Evolutionary conservation across 2,797 vertebrate species (phyloP).

Genomic region (Selene dorsalis): DNA sequence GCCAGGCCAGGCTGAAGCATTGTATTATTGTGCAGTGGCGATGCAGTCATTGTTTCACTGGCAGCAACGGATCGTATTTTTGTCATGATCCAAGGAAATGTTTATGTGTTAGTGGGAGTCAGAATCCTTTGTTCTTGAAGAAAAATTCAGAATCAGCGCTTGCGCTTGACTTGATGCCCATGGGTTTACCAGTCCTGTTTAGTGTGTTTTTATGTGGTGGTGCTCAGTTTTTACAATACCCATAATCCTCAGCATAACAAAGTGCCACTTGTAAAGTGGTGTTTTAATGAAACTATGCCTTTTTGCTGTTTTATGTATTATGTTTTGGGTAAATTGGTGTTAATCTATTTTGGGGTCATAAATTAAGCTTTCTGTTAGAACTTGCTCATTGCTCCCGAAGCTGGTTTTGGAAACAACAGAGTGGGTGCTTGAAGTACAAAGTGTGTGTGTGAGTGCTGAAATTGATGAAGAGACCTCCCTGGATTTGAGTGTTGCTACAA

Average conservation of each 20-base stretch:
- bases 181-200: slow-evolving; percentile 62
- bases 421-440: slow-evolving; percentile 29
- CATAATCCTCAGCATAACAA: slow-evolving; percentile 67
- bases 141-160: slow-evolving; percentile 51
- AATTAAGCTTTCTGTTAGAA: slow-evolving; percentile 63
- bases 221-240: slow-evolving; percentile 74
- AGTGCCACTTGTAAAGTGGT: slow-evolving; percentile 69
- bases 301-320: slow-evolving; percentile 61
- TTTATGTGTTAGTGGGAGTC: slow-evolving; percentile 39
- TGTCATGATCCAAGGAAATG: slow-evolving; percentile 38
- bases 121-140: slow-evolving; percentile 18
- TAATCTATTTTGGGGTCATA: slow-evolving; percentile 68
- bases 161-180: slow-evolving; percentile 53
- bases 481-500: slow-evolving; percentile 69
- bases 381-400: slow-evolving; percentile 45
- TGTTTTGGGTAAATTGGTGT: slow-evolving; percentile 68
- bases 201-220: slow-evolving; percentile 65
- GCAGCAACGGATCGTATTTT: slow-evolving; percentile 23
- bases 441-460: slow-evolving; percentile 41
- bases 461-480: slow-evolving; percentile 74
- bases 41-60: slow-evolving; percentile 39
- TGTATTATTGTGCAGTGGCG: slow-evolving; percentile 33
- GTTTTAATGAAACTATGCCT: slow-evolving; percentile 63
- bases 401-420: slow-evolving; percentile 44
- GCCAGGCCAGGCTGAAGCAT: slow-evolving; percentile 36